Conservation (phyloP, 2,888 invertebrate genomes). For the Nycteola revayana region DNA sequence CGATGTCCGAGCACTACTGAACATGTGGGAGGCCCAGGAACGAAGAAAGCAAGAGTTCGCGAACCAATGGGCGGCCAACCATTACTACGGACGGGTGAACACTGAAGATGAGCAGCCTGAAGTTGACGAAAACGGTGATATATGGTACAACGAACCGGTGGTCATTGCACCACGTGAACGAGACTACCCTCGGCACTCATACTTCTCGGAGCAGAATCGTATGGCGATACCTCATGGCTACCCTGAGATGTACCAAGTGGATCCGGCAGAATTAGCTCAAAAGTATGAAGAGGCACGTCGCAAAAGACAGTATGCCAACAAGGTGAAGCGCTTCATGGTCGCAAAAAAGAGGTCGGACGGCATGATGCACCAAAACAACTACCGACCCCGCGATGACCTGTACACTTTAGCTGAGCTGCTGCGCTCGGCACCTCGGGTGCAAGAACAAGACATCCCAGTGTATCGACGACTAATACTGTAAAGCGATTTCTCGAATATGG, state of each 20-base stretch:
- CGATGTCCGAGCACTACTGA: constrained; percentile 82
- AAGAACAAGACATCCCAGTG: constrained; percentile 81
- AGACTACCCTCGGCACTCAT: constrained; percentile 68
- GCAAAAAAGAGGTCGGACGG: constrained; percentile 78
- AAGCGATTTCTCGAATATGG: constrained; percentile 37
- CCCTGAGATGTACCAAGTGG: constrained; percentile 69
- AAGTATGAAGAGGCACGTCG: constrained; percentile 74
- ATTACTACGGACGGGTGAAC: constrained; percentile 64
- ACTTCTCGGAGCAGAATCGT: constrained; percentile 75
- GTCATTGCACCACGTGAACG: constrained; percentile 69
- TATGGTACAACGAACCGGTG: constrained; percentile 83
- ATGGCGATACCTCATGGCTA: constrained; percentile 64
- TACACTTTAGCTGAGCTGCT: constrained; percentile 83
- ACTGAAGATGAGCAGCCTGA: constrained; percentile 75
- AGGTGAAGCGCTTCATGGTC: constrained; percentile 84
- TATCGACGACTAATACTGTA: constrained; percentile 84
- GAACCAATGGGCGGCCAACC: constrained; percentile 67
- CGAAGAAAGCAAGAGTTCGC: constrained; percentile 72
- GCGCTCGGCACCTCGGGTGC: constrained; percentile 73
- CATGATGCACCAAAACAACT: constrained; percentile 67
- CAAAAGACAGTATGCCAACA: constrained; percentile 73
- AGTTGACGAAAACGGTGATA: constrained; percentile 77
- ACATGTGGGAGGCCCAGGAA: constrained; percentile 83
- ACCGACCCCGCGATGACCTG: constrained; percentile 79
- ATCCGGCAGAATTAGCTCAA: constrained; percentile 67